Evolutionary conservation across 2,113 vertebrate species (phyloP).

Genomic region (Notarius quadriscutis): DNA sequence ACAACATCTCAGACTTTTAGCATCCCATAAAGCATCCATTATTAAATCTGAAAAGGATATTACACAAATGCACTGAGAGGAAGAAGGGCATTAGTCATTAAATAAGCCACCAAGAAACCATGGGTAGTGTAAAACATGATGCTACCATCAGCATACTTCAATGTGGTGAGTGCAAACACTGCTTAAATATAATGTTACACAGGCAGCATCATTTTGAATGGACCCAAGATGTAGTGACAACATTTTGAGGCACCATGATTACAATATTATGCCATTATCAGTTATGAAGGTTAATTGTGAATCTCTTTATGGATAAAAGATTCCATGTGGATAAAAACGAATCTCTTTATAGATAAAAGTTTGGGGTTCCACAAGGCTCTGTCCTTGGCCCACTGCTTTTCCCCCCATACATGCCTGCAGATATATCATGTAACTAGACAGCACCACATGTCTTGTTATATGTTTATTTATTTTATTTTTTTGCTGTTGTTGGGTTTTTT

Average conservation of each 20-base stretch:
- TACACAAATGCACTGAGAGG: background rate
- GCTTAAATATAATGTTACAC: background rate
- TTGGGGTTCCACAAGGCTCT: background rate
- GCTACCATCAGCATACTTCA: background rate
- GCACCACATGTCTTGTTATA: background rate
- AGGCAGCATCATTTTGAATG: background rate
- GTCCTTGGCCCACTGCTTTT: background rate
- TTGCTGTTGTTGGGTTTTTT: too few relatives aligned
- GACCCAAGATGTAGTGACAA: background rate
- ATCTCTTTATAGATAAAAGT: background rate
- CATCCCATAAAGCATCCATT: background rate
- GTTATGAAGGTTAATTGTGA: background rate
- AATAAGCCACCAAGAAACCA: background rate
- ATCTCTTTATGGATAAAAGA: background rate
- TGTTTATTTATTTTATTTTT: background rate
- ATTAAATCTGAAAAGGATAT: background rate
- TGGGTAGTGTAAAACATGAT: background rate
- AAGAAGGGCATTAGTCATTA: background rate
- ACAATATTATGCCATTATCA: background rate
- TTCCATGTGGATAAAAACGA: background rate
- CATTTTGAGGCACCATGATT: background rate
- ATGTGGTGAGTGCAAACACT: background rate
- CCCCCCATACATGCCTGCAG: background rate
- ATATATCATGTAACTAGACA: background rate
- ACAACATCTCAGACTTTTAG: background rate